Evolutionary conservation across 2,113 vertebrate species (phyloP), one percentile per base, ranked within the genome.

Genomic region (Asarcornis scutulata): DNA sequence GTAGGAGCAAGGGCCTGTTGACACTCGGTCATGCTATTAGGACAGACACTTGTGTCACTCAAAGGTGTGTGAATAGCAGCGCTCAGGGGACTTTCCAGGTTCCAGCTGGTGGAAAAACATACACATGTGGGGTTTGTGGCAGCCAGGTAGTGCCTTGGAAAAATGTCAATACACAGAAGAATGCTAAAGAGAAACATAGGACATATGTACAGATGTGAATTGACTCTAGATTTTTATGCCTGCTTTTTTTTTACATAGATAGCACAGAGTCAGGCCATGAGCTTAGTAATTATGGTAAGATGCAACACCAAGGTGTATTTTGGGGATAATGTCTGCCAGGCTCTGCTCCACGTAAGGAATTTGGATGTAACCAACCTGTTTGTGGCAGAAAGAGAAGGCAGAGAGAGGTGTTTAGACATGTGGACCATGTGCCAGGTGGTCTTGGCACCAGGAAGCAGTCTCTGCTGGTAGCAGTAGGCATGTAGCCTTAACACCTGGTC

Each of bases 371-470:
- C 21, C n/a, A 86, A 50, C 53, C 27, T 58, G 14, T 72, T 71
- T 48, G 36, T 40, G 32, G 22, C 16, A 13, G 16, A 2, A 71
- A 86, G 22, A 53, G 58, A 72, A 80, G n/a, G 42, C 74, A 12
- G 9, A 64, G 44, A 75, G 38, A 38, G 48, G 12, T 2, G 1
- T 71, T 83, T 36, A 86, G 50, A 34, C 13, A 34, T 0, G 0
- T 78, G 64, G 13, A 83, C 68, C 32, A 72, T 56, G 32, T 91
- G 25, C 50, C 25, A 23, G 36, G 11, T 88, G 25, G 9, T 86
- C 50, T 77, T 55, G 40, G 46, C 27, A 67, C 22, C 18, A 22
- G 53, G 11, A 23, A 80, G 34, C 31, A 46, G 38, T 69, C 29
- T 87, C 52, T 91, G 4, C 58, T 71, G 62, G 25, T 21, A 80